Evolutionary conservation across 2,113 vertebrate species (phyloP).

Genomic region (Neodon shergylaensis): DNA sequence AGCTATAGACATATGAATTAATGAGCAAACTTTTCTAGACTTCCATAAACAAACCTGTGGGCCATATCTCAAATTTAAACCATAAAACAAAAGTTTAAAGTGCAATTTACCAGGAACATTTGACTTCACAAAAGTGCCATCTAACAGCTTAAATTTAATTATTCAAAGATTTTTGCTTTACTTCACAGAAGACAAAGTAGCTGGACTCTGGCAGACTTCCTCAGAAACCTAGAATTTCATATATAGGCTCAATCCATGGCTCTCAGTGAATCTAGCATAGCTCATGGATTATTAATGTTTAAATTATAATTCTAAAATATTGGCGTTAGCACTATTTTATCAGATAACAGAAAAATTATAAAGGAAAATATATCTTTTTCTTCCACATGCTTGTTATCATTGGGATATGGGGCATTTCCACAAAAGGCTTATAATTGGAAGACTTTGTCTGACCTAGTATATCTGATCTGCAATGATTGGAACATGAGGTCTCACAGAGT

Average conservation of each 20-base stretch:
- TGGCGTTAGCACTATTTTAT: not conserved
- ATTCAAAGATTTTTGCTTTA: not conserved
- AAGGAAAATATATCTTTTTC: not conserved
- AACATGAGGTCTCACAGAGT: not conserved
- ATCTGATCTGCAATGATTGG: not conserved
- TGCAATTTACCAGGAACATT: not conserved
- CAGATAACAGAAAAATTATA: not conserved
- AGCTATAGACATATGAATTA: not conserved
- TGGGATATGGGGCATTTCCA: not conserved
- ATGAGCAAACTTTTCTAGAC: not conserved
- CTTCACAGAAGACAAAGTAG: not conserved
- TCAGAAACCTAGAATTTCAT: not conserved
- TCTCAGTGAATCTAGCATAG: not conserved
- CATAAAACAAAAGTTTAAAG: not conserved
- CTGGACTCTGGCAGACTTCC: not conserved
- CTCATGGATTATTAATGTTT: not conserved
- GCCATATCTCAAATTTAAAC: not conserved
- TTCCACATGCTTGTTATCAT: not conserved
- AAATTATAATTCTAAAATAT: constrained; percentile 13
- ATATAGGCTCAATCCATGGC: not conserved
- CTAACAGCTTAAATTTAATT: not conserved
- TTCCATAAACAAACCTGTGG: too few relatives aligned
- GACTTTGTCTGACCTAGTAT: not conserved
- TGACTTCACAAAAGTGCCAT: constrained; percentile 9
- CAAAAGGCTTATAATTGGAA: not conserved